Evolutionary conservation across 1,140 invertebrate species (phyloP).

Genomic region (Heterodera schachtii): DNA sequence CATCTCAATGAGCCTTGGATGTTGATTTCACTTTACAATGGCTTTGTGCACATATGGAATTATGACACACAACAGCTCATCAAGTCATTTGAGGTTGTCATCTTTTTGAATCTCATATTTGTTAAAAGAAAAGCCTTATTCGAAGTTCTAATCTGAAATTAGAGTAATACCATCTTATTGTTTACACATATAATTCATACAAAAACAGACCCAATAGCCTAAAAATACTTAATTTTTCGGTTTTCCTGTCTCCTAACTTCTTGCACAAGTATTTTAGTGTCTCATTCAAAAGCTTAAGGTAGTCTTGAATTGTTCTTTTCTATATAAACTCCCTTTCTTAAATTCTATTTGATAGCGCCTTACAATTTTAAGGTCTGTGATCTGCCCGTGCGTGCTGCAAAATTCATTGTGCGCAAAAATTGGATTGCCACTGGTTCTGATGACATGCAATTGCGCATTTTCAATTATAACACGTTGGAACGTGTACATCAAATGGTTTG

Average conservation of each 20-base stretch:
- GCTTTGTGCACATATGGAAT: conserved; percentile 99
- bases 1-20: conserved; percentile 98
- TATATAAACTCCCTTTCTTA: too few relatives aligned
- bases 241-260: too few relatives aligned
- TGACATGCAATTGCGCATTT: conserved; percentile 80
- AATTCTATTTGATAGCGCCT: conserved; percentile 68
- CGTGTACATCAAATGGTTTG: conserved; percentile 81
- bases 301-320: too few relatives aligned
- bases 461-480: conserved; percentile 98
- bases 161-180: too few relatives aligned
- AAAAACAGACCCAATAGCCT: too few relatives aligned
- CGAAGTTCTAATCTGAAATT: too few relatives aligned
- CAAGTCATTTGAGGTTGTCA: conserved; percentile 83
- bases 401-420: conserved; percentile 94
- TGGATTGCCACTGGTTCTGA: conserved; percentile 95
- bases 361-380: conserved; percentile 80
- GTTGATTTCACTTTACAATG: conserved; percentile 94
- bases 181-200: too few relatives aligned
- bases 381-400: conserved; percentile 87
- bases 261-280: too few relatives aligned
- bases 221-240: too few relatives aligned
- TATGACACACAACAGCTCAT: conserved; percentile 81
- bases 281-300: too few relatives aligned
- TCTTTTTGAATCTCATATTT: too few relatives aligned
- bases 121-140: neutral